These are phyloP conservation scores for Norana najaformis DNA, from an alignment of 2,888 invertebrate genomes.

Conservation along the genomic window DNA sequence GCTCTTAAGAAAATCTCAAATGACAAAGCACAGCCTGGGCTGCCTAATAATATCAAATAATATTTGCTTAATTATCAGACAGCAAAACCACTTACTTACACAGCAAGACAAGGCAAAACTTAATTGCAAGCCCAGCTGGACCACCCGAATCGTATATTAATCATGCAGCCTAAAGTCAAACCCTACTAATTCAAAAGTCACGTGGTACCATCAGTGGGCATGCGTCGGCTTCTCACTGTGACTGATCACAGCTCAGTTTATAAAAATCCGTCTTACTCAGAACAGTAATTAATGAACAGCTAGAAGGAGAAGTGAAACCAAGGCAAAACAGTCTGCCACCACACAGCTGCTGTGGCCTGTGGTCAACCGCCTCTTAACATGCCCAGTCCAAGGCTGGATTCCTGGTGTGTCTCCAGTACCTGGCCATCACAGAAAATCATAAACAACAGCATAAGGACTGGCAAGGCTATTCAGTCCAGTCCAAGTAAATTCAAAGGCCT, in stretches of 20 bases:
- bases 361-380: not conserved
- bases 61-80: not conserved
- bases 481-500: not conserved
- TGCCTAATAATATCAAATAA: not conserved
- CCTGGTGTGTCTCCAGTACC: not conserved
- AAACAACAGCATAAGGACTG: not conserved
- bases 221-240: not conserved
- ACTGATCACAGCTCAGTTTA: too few species aligned
- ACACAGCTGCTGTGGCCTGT: not conserved
- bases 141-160: not conserved
- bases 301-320: not conserved
- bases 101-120: not conserved
- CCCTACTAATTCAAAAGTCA: not conserved
- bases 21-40: not conserved
- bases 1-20: not conserved
- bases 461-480: not conserved
- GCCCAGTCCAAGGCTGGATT: not conserved
- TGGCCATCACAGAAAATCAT: not conserved
- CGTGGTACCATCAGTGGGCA: not conserved
- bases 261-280: not conserved
- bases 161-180: not conserved
- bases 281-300: constrained; percentile 3
- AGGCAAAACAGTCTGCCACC: not conserved
- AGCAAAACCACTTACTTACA: not conserved
- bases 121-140: constrained; percentile 3